phyloP scores from a whole-genome alignment of 2,888 invertebrate species.

The Thera britannica region DNA sequence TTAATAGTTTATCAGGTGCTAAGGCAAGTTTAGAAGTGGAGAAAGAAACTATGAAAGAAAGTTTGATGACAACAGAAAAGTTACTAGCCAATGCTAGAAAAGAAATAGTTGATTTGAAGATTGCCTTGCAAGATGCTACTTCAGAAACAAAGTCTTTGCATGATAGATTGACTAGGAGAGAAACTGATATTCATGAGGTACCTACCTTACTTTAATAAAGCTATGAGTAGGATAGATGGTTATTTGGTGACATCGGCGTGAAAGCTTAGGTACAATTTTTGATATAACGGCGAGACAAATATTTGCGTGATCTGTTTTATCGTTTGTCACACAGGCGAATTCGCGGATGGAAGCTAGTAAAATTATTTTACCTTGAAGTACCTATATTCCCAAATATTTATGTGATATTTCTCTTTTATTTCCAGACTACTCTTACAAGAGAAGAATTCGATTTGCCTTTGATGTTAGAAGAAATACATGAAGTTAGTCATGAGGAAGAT shows the following conservation, averaged over 20 bases:
- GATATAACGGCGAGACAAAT: too few relatives aligned
- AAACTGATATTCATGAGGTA: constrained; percentile 68
- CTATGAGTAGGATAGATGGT: neutral
- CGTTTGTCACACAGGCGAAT: too few relatives aligned
- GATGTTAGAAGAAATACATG: constrained; percentile 72
- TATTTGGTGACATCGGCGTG: neutral
- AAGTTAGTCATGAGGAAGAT: constrained; percentile 75
- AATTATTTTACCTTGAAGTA: too few relatives aligned
- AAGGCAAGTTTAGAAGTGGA: constrained; percentile 88
- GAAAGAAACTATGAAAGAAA: constrained; percentile 84
- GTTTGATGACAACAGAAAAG: constrained; percentile 85
- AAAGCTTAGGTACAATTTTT: too few relatives aligned
- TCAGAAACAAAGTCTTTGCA: constrained; percentile 85
- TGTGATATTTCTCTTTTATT: constrained; percentile 13
- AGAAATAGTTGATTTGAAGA: constrained; percentile 86
- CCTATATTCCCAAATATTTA: too few relatives aligned
- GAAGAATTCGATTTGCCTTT: constrained; percentile 69
- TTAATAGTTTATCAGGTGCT: constrained; percentile 77
- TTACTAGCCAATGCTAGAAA: constrained; percentile 88
- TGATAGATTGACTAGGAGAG: constrained; percentile 64
- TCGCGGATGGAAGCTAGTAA: too few relatives aligned
- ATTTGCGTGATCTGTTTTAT: too few relatives aligned
- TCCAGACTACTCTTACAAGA: constrained; percentile 63
- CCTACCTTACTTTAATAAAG: neutral
- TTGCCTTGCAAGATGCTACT: constrained; percentile 87